phyloP scores from a whole-genome alignment of 2,797 vertebrate genomes.

The Gymnodraco acuticeps region DNA sequence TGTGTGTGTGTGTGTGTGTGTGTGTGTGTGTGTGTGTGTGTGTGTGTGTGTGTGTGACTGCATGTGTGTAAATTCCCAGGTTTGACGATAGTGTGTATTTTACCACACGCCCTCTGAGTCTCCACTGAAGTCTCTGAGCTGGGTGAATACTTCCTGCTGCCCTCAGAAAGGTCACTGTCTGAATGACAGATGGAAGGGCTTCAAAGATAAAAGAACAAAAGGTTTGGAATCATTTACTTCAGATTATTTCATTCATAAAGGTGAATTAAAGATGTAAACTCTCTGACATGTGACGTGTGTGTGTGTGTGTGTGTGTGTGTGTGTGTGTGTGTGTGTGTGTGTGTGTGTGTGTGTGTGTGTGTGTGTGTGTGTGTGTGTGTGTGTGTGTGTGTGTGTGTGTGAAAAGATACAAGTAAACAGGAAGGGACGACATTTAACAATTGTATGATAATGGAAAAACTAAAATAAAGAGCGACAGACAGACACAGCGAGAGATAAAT shows the following conservation, averaged over 20 bases:
- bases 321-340: no score
- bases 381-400: no score
- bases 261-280: background rate
- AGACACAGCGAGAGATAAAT: constrained; percentile 42
- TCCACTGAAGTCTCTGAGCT: constrained; percentile 92
- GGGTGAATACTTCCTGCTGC: constrained; percentile 91
- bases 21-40: background rate
- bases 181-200: constrained; percentile 90
- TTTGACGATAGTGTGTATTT: constrained; percentile 66
- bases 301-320: constrained; percentile 19
- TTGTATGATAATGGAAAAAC: no score
- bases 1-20: no score
- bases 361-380: no score
- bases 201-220: constrained; percentile 49
- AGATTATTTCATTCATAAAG: constrained; percentile 37
- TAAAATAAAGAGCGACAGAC: constrained; percentile 6
- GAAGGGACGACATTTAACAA: no score
- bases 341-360: no score
- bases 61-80: constrained; percentile 34
- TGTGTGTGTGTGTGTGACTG: background rate
- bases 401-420: no score
- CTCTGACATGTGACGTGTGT: background rate
- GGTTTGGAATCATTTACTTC: constrained; percentile 28
- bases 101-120: constrained; percentile 91
- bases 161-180: constrained; percentile 90